Conservation (phyloP, 2,113 vertebrate species). For the Pipa parva region DNA sequence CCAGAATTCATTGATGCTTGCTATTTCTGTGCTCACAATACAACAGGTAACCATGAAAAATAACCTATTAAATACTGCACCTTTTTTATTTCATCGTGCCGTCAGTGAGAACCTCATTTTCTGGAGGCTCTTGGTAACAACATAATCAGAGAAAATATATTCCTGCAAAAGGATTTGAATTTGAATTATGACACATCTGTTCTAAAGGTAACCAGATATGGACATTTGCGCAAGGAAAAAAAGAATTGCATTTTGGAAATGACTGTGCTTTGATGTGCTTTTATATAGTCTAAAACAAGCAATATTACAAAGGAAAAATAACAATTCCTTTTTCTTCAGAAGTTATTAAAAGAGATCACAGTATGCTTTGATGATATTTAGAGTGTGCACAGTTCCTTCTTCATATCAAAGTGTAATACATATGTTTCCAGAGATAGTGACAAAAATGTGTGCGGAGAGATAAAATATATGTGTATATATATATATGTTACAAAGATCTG, state of each 20-base stretch:
- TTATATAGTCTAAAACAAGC: constrained; percentile 38
- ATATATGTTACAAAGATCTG: too few relatives aligned
- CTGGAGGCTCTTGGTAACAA: constrained; percentile 31
- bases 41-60: not conserved
- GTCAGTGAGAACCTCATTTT: constrained; percentile 38
- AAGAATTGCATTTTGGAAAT: constrained; percentile 45
- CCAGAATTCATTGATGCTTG: constrained; percentile 4
- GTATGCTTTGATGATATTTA: constrained; percentile 45
- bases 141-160: constrained; percentile 33
- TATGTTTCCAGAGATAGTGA: too few relatives aligned
- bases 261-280: constrained; percentile 41
- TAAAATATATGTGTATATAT: too few relatives aligned
- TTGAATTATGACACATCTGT: constrained; percentile 39
- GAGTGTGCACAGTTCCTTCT: not conserved
- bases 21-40: not conserved
- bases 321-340: constrained; percentile 23
- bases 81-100: constrained; percentile 3
- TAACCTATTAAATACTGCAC: not conserved
- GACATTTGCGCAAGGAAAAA: constrained; percentile 40
- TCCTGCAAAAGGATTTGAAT: constrained; percentile 46
- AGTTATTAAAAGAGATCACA: not conserved
- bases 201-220: constrained; percentile 36
- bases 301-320: constrained; percentile 33
- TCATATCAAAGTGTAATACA: too few relatives aligned
- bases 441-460: too few relatives aligned